A percentile compares a stretch with the other conserved stretches of the same genome.
Evolutionary conservation across 2,113 vertebrate species (phyloP).

Genomic region (Alligator mississippiensis): DNA sequence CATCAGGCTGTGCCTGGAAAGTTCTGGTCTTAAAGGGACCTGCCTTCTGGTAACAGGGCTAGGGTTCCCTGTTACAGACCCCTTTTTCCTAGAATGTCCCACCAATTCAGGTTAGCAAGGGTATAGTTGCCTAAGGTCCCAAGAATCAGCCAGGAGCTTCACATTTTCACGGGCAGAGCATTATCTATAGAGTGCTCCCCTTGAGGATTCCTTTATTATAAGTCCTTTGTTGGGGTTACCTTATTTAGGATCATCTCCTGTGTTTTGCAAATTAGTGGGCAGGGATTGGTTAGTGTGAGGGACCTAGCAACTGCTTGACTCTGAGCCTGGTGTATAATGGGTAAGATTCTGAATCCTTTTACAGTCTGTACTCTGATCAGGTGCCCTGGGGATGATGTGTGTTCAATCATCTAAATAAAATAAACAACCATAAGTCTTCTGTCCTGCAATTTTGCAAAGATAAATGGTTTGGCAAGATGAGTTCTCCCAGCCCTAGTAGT

Average conservation of each 20-base stretch:
- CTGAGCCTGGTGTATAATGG: not conserved
- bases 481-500: not conserved
- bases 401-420: not conserved
- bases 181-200: rapidly evolving
- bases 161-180: not conserved
- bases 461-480: not conserved
- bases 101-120: too few relatives aligned
- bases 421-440: not conserved
- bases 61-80: too few relatives aligned
- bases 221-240: not conserved
- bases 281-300: not conserved
- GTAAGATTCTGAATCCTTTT: not conserved
- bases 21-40: too few relatives aligned
- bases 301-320: not conserved
- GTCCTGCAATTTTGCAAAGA: constrained; percentile 12
- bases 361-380: not conserved
- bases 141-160: not conserved
- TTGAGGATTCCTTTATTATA: rapidly evolving
- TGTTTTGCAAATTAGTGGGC: not conserved
- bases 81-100: too few relatives aligned
- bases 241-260: not conserved
- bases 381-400: not conserved
- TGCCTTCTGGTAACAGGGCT: too few relatives aligned
- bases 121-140: too few relatives aligned
- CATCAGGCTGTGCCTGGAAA: too few relatives aligned